Percentiles rank a stretch among this genome's conserved stretches.
Conservation (phyloP, 37 sponge, comb jelly and placozoan species). For the Spongia lamella region DNA sequence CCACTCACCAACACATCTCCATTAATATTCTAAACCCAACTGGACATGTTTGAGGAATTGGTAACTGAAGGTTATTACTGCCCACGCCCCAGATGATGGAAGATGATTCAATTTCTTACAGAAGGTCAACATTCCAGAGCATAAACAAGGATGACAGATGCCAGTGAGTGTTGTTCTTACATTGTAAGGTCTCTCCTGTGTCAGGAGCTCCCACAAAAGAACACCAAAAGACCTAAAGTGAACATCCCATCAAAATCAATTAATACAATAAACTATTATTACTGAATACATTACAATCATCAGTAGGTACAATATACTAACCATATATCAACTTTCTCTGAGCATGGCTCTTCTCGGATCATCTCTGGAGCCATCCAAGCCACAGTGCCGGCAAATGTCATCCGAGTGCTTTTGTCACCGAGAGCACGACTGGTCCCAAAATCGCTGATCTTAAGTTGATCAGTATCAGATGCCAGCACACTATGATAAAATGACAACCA, state of each 20-base stretch:
- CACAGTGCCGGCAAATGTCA: constrained; percentile 84
- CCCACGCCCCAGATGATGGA: constrained; percentile 88
- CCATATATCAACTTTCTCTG: constrained; percentile 89
- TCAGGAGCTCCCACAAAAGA: constrained; percentile 83
- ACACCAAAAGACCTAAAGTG: constrained; percentile 88
- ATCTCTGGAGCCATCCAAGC: constrained; percentile 93
- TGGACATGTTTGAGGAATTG: constrained; percentile 79
- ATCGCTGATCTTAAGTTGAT: constrained; percentile 76
- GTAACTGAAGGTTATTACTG: constrained; percentile 66
- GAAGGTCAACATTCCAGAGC: too few relatives aligned
- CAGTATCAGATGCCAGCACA: constrained; percentile 56
- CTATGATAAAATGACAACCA: too few relatives aligned
- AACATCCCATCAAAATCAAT: too few relatives aligned
- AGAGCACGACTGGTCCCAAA: constrained; percentile 73
- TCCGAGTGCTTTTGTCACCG: constrained; percentile 75
- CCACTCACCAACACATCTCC: constrained; percentile 77
- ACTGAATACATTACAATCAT: too few relatives aligned
- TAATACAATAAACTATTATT: too few relatives aligned
- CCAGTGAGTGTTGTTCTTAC: too few relatives aligned
- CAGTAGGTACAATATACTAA: too few relatives aligned
- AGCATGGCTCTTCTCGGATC: constrained; percentile 73
- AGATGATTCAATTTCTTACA: constrained; percentile 47
- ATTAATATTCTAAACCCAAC: constrained; percentile 63
- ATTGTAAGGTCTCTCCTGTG: constrained; percentile 76
- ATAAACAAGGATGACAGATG: too few relatives aligned